phyloP scores from a whole-genome alignment of 2,113 vertebrate genomes.

The Bufo bufo region DNA sequence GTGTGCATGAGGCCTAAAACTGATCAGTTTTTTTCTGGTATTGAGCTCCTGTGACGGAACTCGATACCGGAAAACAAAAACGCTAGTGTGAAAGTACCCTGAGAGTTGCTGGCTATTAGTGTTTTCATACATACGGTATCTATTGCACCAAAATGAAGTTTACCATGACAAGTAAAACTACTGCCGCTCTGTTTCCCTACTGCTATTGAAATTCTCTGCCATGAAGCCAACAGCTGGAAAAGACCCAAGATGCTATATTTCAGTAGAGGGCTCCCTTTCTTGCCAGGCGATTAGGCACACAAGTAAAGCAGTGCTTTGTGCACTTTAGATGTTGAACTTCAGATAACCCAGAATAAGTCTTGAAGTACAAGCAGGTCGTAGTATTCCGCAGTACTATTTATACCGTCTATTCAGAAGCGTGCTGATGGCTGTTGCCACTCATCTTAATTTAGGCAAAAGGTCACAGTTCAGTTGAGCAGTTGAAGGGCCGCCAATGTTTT shows the following conservation, averaged over 20 bases:
- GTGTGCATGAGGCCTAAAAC: too few relatives aligned
- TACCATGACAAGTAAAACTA: not conserved
- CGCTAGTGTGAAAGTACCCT: too few relatives aligned
- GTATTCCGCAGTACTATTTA: constrained; percentile 31
- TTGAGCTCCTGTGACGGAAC: too few relatives aligned
- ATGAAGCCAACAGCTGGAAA: not conserved
- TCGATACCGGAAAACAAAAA: too few relatives aligned
- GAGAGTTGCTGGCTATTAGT: not conserved
- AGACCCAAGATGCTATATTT: constrained; percentile 12
- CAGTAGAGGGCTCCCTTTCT: constrained; percentile 17
- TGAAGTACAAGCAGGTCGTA: constrained; percentile 47
- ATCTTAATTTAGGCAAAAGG: constrained; percentile 56
- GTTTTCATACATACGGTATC: not conserved
- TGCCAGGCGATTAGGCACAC: constrained; percentile 27
- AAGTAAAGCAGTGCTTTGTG: constrained; percentile 34
- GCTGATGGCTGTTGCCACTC: constrained; percentile 17
- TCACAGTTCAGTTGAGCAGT: constrained; percentile 39
- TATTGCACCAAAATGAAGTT: not conserved
- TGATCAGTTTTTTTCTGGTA: too few relatives aligned
- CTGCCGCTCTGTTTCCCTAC: not conserved
- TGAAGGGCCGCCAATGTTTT: constrained; percentile 29
- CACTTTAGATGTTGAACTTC: constrained; percentile 44
- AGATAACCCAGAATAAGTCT: constrained; percentile 31
- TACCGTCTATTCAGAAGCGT: not conserved
- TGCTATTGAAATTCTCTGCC: not conserved